Evolutionary conservation across 2,888 invertebrate genomes (phyloP), one percentile per base, ranked within the genome.

Genomic region (Tiliacea citrago): DNA sequence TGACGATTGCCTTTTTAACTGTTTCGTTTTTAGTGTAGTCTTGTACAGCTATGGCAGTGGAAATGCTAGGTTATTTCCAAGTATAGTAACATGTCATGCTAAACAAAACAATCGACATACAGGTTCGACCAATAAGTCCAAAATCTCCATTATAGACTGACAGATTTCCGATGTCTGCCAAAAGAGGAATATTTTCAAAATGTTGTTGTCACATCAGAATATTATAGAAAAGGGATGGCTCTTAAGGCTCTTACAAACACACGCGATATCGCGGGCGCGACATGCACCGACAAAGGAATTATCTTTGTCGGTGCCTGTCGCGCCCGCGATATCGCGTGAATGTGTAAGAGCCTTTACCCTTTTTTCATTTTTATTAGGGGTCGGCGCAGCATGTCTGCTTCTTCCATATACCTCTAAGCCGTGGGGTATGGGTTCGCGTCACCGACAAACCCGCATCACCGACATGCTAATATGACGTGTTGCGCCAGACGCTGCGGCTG

Each of bases 1-100:
- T 29, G 16, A 55, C 13, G 8, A 73, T 68, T 53, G 67, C 16
- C 16, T 53, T 78, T 53, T 53, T 62, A 42, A 42, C 9, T 77
- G 10, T 49, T 5, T 55, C 0, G 13, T 45, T 47, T 51, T 49
- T 16, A 24, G 6, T 9, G 16, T 29, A 18, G 7, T 49, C 2
- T 39, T 12, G 18, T 45, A 21, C 21, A 18, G 3, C 12, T 45
- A 7, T 10, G 8, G 12, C 8, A 65, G 2, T 21, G 29, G 29
- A 5, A 65, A 47, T 29, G 29, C 21, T 29, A 13, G 9, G 47
- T 13, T 49, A 6, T 21, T 21, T 47, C 8, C 2, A 29, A 47
- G 47, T 63, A 6, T 9, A 12, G 12, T 60, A 42, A 24, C 24
- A 1, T 18, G 45, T 24, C 7, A 45, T 24, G 63, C 18, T 24